Evolutionary conservation across 1,140 invertebrate genomes (phyloP).

Genomic region (Theocolax elegans): DNA sequence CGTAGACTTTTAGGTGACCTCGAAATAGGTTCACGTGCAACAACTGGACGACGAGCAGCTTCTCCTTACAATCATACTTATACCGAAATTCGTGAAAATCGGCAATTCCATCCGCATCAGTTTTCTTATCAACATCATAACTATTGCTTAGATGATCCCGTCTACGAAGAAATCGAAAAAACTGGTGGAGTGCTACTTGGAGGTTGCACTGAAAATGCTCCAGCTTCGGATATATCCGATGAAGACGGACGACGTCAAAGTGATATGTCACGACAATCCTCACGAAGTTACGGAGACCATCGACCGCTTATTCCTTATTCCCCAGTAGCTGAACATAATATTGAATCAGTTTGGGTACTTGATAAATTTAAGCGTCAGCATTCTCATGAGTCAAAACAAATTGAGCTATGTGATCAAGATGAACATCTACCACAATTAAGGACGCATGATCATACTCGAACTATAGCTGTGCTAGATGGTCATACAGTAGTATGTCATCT

Average conservation of each 20-base stretch:
- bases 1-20: conserved; percentile 51
- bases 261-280: conserved; percentile 80
- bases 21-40: conserved; percentile 41
- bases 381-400: conserved; percentile 45
- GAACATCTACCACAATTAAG: conserved; percentile 47
- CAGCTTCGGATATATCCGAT: conserved; percentile 83
- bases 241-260: conserved; percentile 81
- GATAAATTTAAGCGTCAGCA: conserved; percentile 43
- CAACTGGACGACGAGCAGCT: conserved; percentile 60
- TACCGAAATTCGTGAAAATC: conserved; percentile 72
- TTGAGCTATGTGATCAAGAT: too few species aligned
- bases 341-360: conserved; percentile 44
- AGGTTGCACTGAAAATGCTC: conserved; percentile 69
- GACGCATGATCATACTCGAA: conserved; percentile 70
- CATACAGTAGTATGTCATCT: conserved; percentile 86
- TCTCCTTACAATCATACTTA: conserved; percentile 75
- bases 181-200: conserved; percentile 54
- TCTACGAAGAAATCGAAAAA: conserved; percentile 85
- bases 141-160: conserved; percentile 74
- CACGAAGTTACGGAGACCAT: conserved; percentile 83
- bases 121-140: conserved; percentile 47
- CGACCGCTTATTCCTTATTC: conserved; percentile 79
- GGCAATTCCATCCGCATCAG: conserved; percentile 56
- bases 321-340: conserved; percentile 70
- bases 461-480: conserved; percentile 83